phyloP scores from a whole-genome alignment of 2,888 invertebrate genomes.

The Notodonta ziczac region DNA sequence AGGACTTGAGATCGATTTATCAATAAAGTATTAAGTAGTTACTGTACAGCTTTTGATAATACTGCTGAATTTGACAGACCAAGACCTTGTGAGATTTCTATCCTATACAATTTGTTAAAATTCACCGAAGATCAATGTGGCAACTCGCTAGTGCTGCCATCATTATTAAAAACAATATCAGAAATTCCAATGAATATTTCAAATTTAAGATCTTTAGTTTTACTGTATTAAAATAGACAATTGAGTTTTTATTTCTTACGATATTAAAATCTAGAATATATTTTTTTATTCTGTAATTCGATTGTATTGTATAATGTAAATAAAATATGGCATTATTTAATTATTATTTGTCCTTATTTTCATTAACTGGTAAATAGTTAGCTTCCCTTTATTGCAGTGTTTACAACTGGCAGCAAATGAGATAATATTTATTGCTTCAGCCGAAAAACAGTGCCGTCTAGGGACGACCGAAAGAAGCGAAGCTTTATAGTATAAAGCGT shows the following conservation, averaged over 20 bases:
- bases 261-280: constrained; percentile 33
- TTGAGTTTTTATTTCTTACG: constrained; percentile 30
- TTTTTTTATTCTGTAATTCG: constrained; percentile 31
- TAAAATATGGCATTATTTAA: constrained; percentile 42
- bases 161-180: constrained; percentile 15
- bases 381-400: neutral
- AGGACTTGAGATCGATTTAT: too few relatives aligned
- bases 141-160: neutral
- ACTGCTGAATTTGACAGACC: neutral
- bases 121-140: neutral
- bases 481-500: too few relatives aligned
- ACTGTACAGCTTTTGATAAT: neutral
- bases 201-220: constrained; percentile 19
- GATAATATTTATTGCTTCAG: neutral
- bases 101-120: neutral
- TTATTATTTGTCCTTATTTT: constrained; percentile 30
- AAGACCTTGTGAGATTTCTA: neutral
- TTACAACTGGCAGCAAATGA: neutral
- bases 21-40: neutral
- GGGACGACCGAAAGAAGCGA: too few relatives aligned
- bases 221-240: constrained; percentile 16
- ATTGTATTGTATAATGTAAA: constrained; percentile 42
- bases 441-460: too few relatives aligned
- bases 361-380: neutral
- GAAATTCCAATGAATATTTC: constrained; percentile 21